Percentiles rank a stretch among this genome's conserved stretches.
Conservation (phyloP, 1,140 invertebrate species). For the Leptonema lineaticorne region DNA sequence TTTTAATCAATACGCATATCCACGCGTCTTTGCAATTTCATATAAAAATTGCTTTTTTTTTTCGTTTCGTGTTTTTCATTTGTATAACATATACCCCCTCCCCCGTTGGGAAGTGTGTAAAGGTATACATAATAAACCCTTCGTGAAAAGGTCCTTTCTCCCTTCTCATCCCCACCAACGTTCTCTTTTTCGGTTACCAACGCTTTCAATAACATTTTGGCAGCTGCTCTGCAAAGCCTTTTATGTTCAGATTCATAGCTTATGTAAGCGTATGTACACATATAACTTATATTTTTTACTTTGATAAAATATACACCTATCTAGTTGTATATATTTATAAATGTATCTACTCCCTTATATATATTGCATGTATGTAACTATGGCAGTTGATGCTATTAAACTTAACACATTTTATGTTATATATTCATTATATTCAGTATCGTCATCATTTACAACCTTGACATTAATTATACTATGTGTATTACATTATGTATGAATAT, state of each 20-base stretch:
- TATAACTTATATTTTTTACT: neutral
- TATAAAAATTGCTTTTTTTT: neutral
- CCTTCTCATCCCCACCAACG: neutral
- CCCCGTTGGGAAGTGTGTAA: neutral
- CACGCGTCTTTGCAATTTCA: neutral
- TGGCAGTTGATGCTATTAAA: constrained; percentile 10
- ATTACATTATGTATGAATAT: too few species aligned
- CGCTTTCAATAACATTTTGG: constrained; percentile 31
- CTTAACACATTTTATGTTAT: neutral
- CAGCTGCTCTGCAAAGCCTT: constrained; percentile 26
- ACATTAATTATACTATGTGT: neutral
- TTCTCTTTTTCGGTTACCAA: constrained; percentile 17
- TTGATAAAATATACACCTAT: neutral
- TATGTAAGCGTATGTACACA: neutral
- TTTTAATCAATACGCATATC: neutral
- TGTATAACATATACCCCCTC: neutral
- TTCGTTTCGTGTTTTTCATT: neutral
- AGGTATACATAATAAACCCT: constrained; percentile 16
- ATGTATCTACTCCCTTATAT: neutral
- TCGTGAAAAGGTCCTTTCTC: neutral
- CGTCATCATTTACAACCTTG: neutral
- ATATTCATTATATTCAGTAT: neutral
- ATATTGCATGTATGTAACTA: neutral
- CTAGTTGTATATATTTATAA: neutral
- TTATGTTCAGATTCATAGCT: constrained; percentile 12